phyloP scores from a whole-genome alignment of 1,140 invertebrate genomes.

The Cydia splendana region DNA sequence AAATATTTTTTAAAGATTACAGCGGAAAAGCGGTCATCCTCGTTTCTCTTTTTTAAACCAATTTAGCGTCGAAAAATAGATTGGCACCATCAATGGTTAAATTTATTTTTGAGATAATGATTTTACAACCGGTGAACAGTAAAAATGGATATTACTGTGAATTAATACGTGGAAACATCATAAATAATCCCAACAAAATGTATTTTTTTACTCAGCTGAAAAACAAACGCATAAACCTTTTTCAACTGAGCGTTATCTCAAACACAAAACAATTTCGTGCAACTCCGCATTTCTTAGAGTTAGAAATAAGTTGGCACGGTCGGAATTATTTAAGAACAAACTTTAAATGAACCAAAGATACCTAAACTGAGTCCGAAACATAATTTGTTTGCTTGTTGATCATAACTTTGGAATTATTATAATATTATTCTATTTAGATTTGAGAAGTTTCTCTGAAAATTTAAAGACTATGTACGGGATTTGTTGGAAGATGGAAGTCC shows the following conservation, averaged over 20 bases:
- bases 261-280: constrained; percentile 5
- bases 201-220: neutral
- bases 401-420: constrained; percentile 16
- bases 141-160: neutral
- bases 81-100: too few relatives aligned
- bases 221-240: constrained; percentile 1
- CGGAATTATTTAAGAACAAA: constrained; percentile 4
- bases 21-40: too few relatives aligned
- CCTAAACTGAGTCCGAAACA: neutral
- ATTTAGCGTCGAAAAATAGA: too few relatives aligned
- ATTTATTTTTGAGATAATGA: too few relatives aligned
- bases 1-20: too few relatives aligned
- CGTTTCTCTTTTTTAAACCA: too few relatives aligned
- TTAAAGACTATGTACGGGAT: neutral
- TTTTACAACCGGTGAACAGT: too few relatives aligned
- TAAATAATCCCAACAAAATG: neutral
- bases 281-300: constrained; percentile 2
- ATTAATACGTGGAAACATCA: neutral
- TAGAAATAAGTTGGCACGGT: neutral
- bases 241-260: neutral
- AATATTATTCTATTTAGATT: constrained; percentile 22
- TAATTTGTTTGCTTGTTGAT: constrained; percentile 24
- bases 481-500: neutral
- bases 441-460: neutral
- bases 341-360: constrained; percentile 11